Evolutionary conservation across 2,113 vertebrate genomes (phyloP), one percentile per base, ranked within the genome.

Genomic region (Nyctereutes procyonoides): DNA sequence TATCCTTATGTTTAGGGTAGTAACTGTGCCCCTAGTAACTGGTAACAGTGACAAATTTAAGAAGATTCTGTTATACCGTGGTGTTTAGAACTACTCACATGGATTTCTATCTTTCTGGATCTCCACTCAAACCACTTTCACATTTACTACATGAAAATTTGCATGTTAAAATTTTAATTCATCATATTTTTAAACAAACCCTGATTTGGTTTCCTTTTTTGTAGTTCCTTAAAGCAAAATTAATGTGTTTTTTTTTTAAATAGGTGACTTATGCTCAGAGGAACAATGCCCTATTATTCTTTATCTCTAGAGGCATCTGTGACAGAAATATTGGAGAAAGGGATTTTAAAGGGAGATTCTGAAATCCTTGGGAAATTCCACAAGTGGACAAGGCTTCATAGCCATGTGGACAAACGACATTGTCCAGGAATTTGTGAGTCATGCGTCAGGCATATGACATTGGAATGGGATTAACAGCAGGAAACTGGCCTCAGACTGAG

Each of bases 281-380:
- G 48, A 71, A 69, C 32, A 81, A 58, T 26, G 10, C 12, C 17
- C 8, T 53, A 17, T 73, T 79, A 32, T 10, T 79, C 30, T 76
- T 88, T 89, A 81, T 24, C 19, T 60, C 35, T 63, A 13, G n/a
- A 60, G 30, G 11, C 13, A 11, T 88, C 30, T 51, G 8, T 83
- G 24, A 28, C 80, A 63, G 56, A 95, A 95, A 89, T 58, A 14
- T 20, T 80, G 4, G 3, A 15, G 67, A 95, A 97, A 97, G 97
- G 97, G 94, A 83, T 69, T 98, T 98, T 93, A 84, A 96, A 95
- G 97, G 98, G 98, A 98, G 95, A 97, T 98, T 98, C 83, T 97
- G 19, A 95, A 92, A 63, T 90, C 35, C 43, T 56, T 51, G 97
- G 98, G 97, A 97, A 97, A 97, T 91, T 97, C 97, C 98, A 10